Percentiles rank a stretch among this genome's conserved stretches.
These are phyloP conservation scores for Sylvietta virens DNA, from an alignment of 2,113 vertebrate species.

Conservation along the genomic window DNA sequence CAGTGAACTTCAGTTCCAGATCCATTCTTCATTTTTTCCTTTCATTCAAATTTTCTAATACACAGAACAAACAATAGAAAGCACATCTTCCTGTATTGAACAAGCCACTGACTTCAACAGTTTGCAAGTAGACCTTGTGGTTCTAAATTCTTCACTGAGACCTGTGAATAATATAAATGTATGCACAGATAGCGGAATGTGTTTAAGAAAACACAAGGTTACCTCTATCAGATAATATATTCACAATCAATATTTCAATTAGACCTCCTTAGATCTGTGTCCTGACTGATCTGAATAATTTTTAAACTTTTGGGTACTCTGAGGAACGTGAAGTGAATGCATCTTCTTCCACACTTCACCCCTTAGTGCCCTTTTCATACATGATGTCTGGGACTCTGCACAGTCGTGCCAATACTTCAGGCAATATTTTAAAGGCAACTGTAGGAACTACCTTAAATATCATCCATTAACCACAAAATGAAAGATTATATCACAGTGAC, in stretches of 20 bases:
- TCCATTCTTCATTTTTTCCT: neutral
- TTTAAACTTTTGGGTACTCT: neutral
- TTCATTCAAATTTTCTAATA: neutral
- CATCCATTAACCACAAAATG: conserved; percentile 34
- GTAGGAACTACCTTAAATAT: conserved; percentile 1
- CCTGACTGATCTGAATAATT: neutral
- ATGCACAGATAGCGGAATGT: neutral
- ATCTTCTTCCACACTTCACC: neutral
- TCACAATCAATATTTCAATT: neutral
- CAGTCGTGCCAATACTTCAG: neutral
- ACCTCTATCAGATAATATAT: neutral
- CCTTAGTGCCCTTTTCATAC: neutral
- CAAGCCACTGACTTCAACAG: neutral
- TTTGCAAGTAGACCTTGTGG: neutral
- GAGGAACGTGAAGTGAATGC: neutral
- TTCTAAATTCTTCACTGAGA: neutral
- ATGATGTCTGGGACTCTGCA: neutral
- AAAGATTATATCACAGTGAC: conserved; percentile 39
- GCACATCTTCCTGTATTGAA: neutral
- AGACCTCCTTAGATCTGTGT: neutral
- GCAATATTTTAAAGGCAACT: neutral
- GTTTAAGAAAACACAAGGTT: neutral
- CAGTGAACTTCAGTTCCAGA: neutral
- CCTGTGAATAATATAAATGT: neutral
- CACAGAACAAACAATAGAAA: neutral